Base-by-base conservation (phyloP, 2,888 invertebrate genomes). In the Brachyopa scutellaris region DNA sequence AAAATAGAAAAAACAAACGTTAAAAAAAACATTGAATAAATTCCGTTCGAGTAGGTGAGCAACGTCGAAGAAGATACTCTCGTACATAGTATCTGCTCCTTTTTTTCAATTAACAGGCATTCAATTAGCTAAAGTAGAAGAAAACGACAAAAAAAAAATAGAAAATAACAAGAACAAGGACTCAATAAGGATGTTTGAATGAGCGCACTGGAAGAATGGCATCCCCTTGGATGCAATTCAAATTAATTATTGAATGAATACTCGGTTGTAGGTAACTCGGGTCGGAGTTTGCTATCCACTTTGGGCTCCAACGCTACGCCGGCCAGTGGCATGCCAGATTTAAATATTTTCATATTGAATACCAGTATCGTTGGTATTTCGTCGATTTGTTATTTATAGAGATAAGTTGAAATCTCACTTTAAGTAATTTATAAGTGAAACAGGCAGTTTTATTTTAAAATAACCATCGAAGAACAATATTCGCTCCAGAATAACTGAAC, bases 41-140 rank as follows among this genome's bases (percentile, higher is more conserved):
- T 21, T 61, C 59, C n/a, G 21, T 17, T 66, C 19, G 23, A 21
- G n/a, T 8, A 51, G 40, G 38, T 70, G 55, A 36, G n/a, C n/a
- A n/a, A 55, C 47, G 23, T 59, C 21, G 31, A 40, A 40, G 17
- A 8, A 29, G 19, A 40, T 59, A 2, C 15, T 3, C n/a, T n/a
- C n/a, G n/a, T n/a, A n/a, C n/a, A n/a, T n/a, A n/a, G n/a, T n/a
- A 13, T 38, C 29, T 49, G 9, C 8, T 38, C 2, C 13, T 6
- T 31, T 7, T 40, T 49, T 40, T 26, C 61, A 59, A 70, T 70
- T 70, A 70, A 23, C 49, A 61, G 31, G 7, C 31, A 70, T 70
- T 61, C 31, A 59, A 61, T 61, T 51, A 70, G 59, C 40, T 21
- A 45, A 31, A 42, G 29, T 42, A 15, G 45, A 31, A 31, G n/a